Percentiles rank a stretch among this genome's conserved stretches.
phyloP scores from a whole-genome alignment of 2,113 vertebrate genomes.

The Lepus americanus region DNA sequence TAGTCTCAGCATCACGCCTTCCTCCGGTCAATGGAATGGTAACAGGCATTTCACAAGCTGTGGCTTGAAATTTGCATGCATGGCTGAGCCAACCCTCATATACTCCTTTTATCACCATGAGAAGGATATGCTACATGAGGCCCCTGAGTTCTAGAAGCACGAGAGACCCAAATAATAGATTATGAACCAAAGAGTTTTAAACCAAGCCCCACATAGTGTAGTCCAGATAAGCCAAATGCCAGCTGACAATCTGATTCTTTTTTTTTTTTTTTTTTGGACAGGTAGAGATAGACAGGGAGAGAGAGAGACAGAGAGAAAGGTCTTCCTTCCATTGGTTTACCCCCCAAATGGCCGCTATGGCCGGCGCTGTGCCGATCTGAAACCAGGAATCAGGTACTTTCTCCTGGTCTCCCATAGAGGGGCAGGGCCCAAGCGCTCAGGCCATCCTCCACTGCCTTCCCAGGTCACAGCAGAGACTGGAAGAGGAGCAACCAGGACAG shows the following conservation, averaged over 20 bases:
- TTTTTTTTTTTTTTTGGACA: too few relatives aligned
- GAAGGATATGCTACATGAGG: neutral
- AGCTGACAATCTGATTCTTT: neutral
- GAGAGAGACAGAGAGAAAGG: too few relatives aligned
- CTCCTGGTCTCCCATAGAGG: too few relatives aligned
- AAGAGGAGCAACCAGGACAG: too few relatives aligned
- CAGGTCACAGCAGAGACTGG: too few relatives aligned
- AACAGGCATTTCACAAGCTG: neutral
- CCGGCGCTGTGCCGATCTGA: too few relatives aligned
- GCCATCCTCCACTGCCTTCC: too few relatives aligned
- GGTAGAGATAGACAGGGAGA: too few relatives aligned
- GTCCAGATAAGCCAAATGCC: neutral
- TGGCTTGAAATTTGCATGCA: neutral
- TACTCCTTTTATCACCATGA: neutral
- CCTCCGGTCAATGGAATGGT: neutral
- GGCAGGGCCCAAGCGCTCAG: too few relatives aligned
- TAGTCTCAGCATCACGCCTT: neutral
- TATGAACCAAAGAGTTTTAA: neutral
- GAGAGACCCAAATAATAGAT: neutral
- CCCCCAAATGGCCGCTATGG: too few relatives aligned
- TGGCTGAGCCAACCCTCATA: neutral
- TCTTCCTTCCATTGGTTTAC: too few relatives aligned
- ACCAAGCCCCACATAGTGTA: neutral
- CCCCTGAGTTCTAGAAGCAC: neutral
- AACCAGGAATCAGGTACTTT: too few relatives aligned